Percentiles rank a stretch among this genome's conserved stretches.
These are phyloP conservation scores for Carterocephalus palaemon DNA, from an alignment of 2,888 invertebrate species.

Conservation along the genomic window DNA sequence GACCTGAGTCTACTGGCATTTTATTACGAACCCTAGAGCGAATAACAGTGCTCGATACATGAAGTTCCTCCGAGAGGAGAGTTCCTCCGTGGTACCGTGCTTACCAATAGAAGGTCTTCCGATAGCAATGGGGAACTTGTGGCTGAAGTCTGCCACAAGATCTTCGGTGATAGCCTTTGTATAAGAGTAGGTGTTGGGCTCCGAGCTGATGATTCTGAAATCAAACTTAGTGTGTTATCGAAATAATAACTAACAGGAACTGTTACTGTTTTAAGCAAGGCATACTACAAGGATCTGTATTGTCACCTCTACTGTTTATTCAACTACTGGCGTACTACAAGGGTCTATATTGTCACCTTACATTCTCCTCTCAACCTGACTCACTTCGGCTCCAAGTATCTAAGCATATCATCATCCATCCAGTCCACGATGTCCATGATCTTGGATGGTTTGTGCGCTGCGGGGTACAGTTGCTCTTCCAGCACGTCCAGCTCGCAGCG, in stretches of 20 bases:
- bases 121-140: constrained; percentile 88
- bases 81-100: no score
- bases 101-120: constrained; percentile 95
- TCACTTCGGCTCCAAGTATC: constrained; percentile 83
- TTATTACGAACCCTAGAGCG: no score
- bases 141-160: constrained; percentile 84
- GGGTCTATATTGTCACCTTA: no score
- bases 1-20: no score
- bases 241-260: no score
- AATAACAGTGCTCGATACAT: no score
- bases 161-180: constrained; percentile 96
- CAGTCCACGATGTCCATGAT: constrained; percentile 83
- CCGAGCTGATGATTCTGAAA: constrained; percentile 81
- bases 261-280: no score
- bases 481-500: constrained; percentile 89
- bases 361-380: no score
- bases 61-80: no score
- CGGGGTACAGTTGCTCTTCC: constrained; percentile 89
- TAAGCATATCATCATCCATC: constrained; percentile 82
- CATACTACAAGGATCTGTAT: no score
- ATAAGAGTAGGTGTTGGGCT: constrained; percentile 97
- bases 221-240: constrained; percentile 1
- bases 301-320: no score
- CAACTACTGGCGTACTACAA: no score
- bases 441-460: constrained; percentile 79